Percentiles rank a stretch among this genome's conserved stretches.
phyloP scores from a whole-genome alignment of 2,113 vertebrate species.

The Pygoscelis adeliae region DNA sequence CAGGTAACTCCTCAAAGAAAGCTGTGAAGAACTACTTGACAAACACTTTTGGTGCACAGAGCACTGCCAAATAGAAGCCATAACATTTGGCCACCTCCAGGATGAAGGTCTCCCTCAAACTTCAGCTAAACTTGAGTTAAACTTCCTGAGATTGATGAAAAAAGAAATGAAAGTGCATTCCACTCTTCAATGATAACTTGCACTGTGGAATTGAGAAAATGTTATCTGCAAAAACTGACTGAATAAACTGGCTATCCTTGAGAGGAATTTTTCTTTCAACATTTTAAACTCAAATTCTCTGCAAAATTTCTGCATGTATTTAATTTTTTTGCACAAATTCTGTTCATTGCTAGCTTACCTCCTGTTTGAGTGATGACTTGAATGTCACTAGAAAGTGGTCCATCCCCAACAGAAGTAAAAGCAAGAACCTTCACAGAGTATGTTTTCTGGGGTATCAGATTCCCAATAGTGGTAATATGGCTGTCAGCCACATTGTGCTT shows the following conservation, averaged over 20 bases:
- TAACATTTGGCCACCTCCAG: neutral
- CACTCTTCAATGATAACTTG: neutral
- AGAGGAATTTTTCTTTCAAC: neutral
- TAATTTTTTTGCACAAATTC: neutral
- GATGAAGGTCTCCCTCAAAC: neutral
- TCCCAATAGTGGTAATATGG: slow-evolving; percentile 94
- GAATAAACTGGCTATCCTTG: neutral
- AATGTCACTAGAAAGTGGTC: slow-evolving; percentile 94
- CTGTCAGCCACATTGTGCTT: slow-evolving; percentile 95
- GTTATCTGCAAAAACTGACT: neutral
- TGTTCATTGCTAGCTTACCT: slow-evolving; percentile 77
- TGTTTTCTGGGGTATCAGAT: slow-evolving; percentile 93
- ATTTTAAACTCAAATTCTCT: neutral
- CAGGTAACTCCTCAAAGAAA: neutral
- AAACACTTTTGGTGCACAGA: neutral
- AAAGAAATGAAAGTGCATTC: neutral
- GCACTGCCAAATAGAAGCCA: neutral
- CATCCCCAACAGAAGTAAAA: slow-evolving; percentile 97
- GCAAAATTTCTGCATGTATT: neutral
- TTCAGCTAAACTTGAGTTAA: neutral
- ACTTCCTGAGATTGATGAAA: neutral
- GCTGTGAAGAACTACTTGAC: neutral
- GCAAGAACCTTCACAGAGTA: slow-evolving; percentile 97
- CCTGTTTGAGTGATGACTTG: slow-evolving; percentile 98
- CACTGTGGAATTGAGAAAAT: neutral